phyloP scores from a whole-genome alignment of 2,113 vertebrate genomes.

The Suncus etruscus region DNA sequence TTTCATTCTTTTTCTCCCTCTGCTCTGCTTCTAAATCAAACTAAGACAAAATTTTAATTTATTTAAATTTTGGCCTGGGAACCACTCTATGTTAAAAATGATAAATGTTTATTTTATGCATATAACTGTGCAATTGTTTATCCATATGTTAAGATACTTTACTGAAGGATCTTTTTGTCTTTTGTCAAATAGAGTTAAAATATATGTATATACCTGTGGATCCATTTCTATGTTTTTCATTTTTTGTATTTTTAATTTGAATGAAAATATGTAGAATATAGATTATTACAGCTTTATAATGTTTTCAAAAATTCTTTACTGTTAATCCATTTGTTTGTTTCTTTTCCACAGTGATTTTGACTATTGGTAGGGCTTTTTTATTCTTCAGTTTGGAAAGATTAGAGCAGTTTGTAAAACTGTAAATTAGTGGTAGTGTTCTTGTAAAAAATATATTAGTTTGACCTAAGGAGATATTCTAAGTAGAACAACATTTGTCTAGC shows the following conservation, averaged over 20 bases:
- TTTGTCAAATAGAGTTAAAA: neutral
- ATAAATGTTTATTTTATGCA: too few relatives aligned
- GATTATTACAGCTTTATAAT: neutral
- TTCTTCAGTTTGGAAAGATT: too few relatives aligned
- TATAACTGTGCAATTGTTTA: too few relatives aligned
- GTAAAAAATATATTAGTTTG: neutral
- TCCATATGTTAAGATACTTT: too few relatives aligned
- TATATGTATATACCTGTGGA: neutral
- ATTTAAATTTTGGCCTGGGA: too few relatives aligned
- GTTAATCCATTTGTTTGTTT: neutral
- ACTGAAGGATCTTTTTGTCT: constrained; percentile 12
- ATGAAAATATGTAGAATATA: neutral
- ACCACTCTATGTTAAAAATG: too few relatives aligned
- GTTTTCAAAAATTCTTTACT: neutral
- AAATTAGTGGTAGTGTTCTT: neutral
- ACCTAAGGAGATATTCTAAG: too few relatives aligned
- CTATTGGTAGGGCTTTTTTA: neutral
- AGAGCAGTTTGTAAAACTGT: neutral
- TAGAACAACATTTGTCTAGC: too few relatives aligned
- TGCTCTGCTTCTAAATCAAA: neutral
- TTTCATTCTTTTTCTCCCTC: neutral
- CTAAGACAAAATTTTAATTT: too few relatives aligned
- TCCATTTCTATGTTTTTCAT: neutral
- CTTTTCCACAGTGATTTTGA: neutral
- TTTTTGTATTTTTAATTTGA: neutral